Percentiles rank a stretch among this genome's conserved stretches.
phyloP scores from a whole-genome alignment of 2,888 invertebrate genomes.

The Barypeithes pellucidus region DNA sequence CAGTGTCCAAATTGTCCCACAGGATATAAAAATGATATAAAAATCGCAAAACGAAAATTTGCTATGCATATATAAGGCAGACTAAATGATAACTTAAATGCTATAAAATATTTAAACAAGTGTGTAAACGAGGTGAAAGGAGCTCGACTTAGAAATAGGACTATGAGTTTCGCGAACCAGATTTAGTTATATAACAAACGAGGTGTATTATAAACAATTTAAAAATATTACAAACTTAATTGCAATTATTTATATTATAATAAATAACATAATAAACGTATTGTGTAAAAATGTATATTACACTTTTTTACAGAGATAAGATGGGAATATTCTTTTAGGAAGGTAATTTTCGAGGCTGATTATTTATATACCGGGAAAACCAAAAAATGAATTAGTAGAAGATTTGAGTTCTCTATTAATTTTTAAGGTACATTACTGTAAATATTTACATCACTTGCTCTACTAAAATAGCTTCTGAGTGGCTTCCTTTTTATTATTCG shows the following conservation, averaged over 20 bases:
- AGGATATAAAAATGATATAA: neutral
- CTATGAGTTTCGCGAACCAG: conserved; percentile 28
- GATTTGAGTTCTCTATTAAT: too few relatives aligned
- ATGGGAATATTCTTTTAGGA: neutral
- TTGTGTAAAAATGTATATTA: neutral
- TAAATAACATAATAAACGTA: conserved; percentile 2
- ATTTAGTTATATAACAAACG: conserved; percentile 39
- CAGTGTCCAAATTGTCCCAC: too few relatives aligned
- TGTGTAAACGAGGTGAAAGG: conserved; percentile 40
- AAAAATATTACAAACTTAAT: conserved; percentile 17
- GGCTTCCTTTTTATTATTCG: too few relatives aligned
- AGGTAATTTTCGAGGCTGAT: neutral
- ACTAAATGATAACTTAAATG: conserved; percentile 4
- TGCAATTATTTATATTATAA: conserved; percentile 21
- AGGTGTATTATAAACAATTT: conserved; percentile 33
- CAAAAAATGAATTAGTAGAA: neutral
- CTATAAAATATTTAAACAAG: conserved; percentile 22
- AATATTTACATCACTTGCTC: too few relatives aligned
- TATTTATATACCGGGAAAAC: neutral
- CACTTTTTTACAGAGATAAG: conserved; percentile 3
- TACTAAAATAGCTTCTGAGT: too few relatives aligned
- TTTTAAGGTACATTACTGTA: too few relatives aligned
- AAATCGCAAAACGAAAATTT: neutral
- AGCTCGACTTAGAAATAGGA: conserved; percentile 23
- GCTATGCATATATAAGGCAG: neutral